Evolutionary conservation across 2,888 invertebrate genomes (phyloP), one percentile per base, ranked within the genome.

Genomic region (Rhingia rostrata): DNA sequence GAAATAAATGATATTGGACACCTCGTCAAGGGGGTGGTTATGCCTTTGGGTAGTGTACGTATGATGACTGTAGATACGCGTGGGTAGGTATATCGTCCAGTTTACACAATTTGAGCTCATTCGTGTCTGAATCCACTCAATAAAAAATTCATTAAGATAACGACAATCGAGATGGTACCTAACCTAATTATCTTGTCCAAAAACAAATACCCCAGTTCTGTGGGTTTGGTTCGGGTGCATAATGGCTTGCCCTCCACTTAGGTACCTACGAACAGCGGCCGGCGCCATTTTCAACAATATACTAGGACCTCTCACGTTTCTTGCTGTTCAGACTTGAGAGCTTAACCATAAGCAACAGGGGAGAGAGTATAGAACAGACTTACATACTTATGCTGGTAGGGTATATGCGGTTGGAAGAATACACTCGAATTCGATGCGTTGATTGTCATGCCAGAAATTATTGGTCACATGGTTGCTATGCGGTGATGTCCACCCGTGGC

Each of bases 91-190:
- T 58, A 47, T 67, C 4, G 14, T 45, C 56, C 45, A 81, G 67
- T 77, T 74, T 64, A 67, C 66, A 73, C 73, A 73, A 69, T 73
- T 83, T 64, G 63, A 83, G 63, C 67, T 83, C 51, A 69, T 73
- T 67, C 72, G 56, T 77, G 70, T 77, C 58, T 72, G 60, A 82
- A 70, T 79, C 67, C 58, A 83, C 73, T 73, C 79, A 83, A 83
- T 83, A 79, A 79, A 83, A 83, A 83, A 79, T 79, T 83, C 79
- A 83, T 83, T 83, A 83, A 74, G 67, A 79, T 69, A 69, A 79
- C 83, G 67, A 79, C 63, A 82, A 67, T 60, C 66, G 67, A 72
- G 61, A 61, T 60, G 67, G 73, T 78, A 83, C 53, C 49, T 78
- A 83, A 79, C 83, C 73, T 74, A 83, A 83, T 79, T 83, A 78